These are phyloP conservation scores for Lepidocyrtoides sp. DNA, from an alignment of 2,888 invertebrate species.

Conservation along the genomic window DNA sequence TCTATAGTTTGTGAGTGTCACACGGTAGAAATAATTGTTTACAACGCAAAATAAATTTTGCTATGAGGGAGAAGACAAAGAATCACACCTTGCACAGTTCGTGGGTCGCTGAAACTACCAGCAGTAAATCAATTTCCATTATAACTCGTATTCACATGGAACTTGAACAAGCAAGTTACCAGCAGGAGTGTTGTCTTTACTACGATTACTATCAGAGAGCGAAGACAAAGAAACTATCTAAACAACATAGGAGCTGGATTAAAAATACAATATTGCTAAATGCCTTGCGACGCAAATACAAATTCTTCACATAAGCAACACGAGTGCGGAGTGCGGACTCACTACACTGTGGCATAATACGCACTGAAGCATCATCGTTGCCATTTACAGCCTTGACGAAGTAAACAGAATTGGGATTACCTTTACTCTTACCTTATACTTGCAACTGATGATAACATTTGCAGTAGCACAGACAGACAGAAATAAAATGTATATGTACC, in stretches of 20 bases:
- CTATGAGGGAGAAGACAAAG: background rate
- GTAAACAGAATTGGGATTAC: too few relatives aligned
- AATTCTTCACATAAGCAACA: background rate
- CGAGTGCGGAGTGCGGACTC: background rate
- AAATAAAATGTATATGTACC: background rate
- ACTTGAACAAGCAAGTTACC: background rate
- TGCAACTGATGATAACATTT: too few relatives aligned
- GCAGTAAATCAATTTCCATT: constrained; percentile 7
- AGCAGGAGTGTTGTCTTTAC: too few relatives aligned
- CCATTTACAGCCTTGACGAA: background rate
- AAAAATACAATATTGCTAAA: too few relatives aligned
- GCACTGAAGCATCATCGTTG: constrained; percentile 24
- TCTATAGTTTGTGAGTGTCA: background rate
- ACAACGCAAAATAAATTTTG: background rate
- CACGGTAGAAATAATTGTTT: background rate
- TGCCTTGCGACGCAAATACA: too few relatives aligned
- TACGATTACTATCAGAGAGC: too few relatives aligned
- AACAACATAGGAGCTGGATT: too few relatives aligned
- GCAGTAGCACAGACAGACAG: background rate
- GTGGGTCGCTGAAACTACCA: background rate
- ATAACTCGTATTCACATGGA: background rate
- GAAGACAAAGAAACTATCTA: too few relatives aligned
- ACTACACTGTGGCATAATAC: too few relatives aligned
- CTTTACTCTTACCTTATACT: too few relatives aligned
- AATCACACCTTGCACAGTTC: constrained; percentile 36